Conservation (phyloP, 2,113 vertebrate genomes). For the Pteruthius melanotis region DNA sequence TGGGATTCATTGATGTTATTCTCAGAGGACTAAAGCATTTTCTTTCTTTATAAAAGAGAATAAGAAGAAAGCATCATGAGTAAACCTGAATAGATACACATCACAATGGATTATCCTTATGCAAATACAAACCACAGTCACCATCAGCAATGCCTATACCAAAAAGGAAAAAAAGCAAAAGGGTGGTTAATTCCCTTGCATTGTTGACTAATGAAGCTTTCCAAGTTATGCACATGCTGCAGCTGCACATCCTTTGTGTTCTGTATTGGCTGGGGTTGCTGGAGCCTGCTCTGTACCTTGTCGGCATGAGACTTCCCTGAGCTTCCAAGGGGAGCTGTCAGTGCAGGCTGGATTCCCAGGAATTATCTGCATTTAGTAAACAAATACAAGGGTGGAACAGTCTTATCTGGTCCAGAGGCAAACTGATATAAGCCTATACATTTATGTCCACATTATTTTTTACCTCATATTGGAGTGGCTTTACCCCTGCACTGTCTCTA, state of each 20-base stretch:
- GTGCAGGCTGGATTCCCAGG: not conserved
- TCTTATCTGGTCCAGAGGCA: not conserved
- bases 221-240: not conserved
- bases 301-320: not conserved
- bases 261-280: not conserved
- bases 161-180: not conserved
- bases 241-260: not conserved
- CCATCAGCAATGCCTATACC: not conserved
- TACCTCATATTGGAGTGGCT: not conserved
- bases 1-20: not conserved
- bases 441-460: not conserved
- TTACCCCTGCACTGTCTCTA: not conserved
- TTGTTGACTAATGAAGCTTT: constrained; percentile 17
- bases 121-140: not conserved
- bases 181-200: not conserved
- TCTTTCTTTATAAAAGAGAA: not conserved
- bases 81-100: not conserved
- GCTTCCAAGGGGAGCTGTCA: not conserved
- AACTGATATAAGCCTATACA: not conserved
- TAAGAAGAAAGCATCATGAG: not conserved
- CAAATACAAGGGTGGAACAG: not conserved
- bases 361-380: not conserved
- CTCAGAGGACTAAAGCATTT: not conserved
- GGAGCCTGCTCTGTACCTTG: not conserved
- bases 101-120: not conserved